These are phyloP conservation scores for Drosophila mojavensis DNA, from an alignment of 1,140 invertebrate genomes.

Conservation along the genomic window DNA sequence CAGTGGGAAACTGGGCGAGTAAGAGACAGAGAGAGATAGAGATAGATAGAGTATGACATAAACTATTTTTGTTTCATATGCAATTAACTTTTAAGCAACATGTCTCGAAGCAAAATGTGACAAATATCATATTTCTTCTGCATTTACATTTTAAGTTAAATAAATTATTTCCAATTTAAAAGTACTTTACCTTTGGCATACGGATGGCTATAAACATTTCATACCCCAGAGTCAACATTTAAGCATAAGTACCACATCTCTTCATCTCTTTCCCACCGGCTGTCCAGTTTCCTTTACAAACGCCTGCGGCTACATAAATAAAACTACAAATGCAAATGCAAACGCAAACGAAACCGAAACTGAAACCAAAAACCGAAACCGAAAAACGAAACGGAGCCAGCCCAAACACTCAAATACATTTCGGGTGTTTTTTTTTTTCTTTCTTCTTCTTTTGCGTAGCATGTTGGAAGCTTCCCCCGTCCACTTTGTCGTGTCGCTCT, in stretches of 20 bases:
- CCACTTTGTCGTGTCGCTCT: neutral
- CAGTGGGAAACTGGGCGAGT: neutral
- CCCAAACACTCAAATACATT: slow-evolving; percentile 50
- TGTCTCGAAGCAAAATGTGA: neutral
- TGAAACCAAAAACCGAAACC: slow-evolving; percentile 24
- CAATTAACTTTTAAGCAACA: neutral
- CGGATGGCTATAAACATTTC: neutral
- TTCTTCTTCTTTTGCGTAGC: neutral
- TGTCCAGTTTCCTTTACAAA: slow-evolving; percentile 17
- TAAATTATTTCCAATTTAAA: neutral
- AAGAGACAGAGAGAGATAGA: neutral
- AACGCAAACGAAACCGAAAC: slow-evolving; percentile 31
- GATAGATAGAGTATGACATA: neutral
- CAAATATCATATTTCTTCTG: neutral
- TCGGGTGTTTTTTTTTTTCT: slow-evolving; percentile 46
- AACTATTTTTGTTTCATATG: slow-evolving; percentile 1
- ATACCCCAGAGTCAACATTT: neutral
- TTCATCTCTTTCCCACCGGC: neutral
- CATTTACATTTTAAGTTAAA: neutral
- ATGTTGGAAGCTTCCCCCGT: slow-evolving; percentile 20
- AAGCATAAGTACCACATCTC: slow-evolving; percentile 8
- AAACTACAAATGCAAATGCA: slow-evolving; percentile 35
- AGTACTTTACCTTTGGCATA: no score
- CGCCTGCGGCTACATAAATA: slow-evolving; percentile 59
- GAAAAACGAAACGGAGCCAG: slow-evolving; percentile 29